phyloP scores from a whole-genome alignment of 2,888 invertebrate species.

The Nomada fucata region DNA sequence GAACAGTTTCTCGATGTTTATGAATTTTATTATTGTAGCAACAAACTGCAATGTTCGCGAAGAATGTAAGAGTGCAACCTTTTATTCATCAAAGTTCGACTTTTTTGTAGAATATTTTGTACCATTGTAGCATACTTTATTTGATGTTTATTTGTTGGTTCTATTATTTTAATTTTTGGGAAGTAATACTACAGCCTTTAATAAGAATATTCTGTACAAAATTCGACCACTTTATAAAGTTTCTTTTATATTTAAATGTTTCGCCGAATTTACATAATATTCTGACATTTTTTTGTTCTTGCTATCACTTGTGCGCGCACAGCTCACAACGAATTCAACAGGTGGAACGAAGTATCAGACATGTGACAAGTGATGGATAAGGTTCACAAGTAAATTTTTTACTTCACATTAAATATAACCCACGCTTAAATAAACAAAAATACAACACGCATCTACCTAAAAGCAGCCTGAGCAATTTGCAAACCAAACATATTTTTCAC shows the following conservation, averaged over 20 bases:
- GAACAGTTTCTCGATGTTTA: not conserved
- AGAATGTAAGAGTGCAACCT: not conserved
- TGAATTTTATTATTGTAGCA: not conserved
- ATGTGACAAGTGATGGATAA: conserved; percentile 60
- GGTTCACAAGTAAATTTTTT: not conserved
- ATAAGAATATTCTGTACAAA: no score
- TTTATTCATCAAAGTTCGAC: not conserved
- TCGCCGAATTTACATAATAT: no score
- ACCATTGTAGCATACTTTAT: no score
- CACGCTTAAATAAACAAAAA: not conserved
- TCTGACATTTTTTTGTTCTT: not conserved
- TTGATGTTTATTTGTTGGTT: no score
- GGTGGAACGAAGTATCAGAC: conserved; percentile 70
- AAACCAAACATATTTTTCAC: no score
- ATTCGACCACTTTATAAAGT: no score
- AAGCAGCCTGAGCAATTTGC: not conserved
- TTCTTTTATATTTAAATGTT: no score
- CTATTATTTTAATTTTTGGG: no score
- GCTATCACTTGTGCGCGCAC: conserved; percentile 24
- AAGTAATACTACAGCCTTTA: no score
- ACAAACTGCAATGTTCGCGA: not conserved
- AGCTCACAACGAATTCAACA: conserved; percentile 68
- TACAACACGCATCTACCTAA: not conserved
- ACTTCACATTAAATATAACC: not conserved
- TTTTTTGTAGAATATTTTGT: no score